Conservation (phyloP, 2,113 vertebrate genomes). For the Sinocyclocheilus rhinocerous region DNA sequence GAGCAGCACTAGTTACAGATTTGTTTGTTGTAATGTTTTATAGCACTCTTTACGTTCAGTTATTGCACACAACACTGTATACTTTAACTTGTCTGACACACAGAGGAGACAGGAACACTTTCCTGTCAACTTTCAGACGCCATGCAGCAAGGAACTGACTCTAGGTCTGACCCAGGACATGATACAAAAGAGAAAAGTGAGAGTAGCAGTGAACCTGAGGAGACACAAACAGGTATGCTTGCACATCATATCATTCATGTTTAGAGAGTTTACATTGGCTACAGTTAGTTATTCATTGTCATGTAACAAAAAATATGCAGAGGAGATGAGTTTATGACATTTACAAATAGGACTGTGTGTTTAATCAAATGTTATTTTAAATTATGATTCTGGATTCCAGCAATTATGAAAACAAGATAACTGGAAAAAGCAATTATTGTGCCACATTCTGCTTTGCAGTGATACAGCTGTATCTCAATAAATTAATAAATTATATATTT, state of each 20-base stretch:
- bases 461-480: too few species aligned
- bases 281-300: background rate
- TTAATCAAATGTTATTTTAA: too few species aligned
- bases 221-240: background rate
- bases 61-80: background rate
- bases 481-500: too few species aligned
- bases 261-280: background rate
- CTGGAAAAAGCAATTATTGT: too few species aligned
- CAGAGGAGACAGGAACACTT: background rate
- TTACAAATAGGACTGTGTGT: background rate
- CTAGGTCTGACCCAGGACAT: too few species aligned
- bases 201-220: background rate
- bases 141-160: too few species aligned
- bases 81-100: background rate
- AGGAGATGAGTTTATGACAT: background rate
- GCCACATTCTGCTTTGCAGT: too few species aligned
- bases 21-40: background rate
- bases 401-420: too few species aligned
- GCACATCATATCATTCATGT: background rate
- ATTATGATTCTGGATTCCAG: too few species aligned
- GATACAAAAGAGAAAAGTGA: background rate
- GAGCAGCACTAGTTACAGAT: background rate
- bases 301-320: background rate
- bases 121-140: background rate
- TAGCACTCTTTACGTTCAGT: background rate